Evolutionary conservation across 2,113 vertebrate species (phyloP), one percentile per base, ranked within the genome.

Genomic region (Thalassoma bifasciatum): DNA sequence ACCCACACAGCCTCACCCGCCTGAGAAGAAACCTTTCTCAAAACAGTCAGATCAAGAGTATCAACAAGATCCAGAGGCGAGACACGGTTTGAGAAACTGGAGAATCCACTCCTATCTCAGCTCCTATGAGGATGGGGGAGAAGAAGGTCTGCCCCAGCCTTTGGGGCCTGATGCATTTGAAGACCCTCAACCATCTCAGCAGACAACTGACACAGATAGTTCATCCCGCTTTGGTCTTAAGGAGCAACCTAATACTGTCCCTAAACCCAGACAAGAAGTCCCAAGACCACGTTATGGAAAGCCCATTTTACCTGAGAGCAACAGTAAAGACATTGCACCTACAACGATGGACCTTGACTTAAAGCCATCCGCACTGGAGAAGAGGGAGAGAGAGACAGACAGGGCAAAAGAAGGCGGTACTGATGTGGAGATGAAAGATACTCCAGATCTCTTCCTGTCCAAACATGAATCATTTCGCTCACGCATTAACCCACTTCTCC

Each of bases 31-130:
- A 40, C 66, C 23, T 7, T 91, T 89, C 19, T 30, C 56, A 19
- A 85, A 78, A 50, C 75, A 85, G 30, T 26, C 86, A 21, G 82
- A 89, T 60, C 94, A 92, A 67, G 92, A 94, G 38, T 66, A 90
- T 36, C 93, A 93, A 8, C 9, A 94, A 92, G 82, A 96, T 87
- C 46, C 73, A 16, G 87, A 57, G 70, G 86, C 76, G n/a, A 93
- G 69, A 71, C 87, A 94, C 0, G 97, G 98, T 10, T 77, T 99
- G 53, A 91, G 98, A 5, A 95, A 93, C 73, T 99, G 96, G 97
- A 96, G 98, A 83, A 95, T 99, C 1, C 88, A 95, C 42, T 99
- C 98, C 0, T 99, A 96, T 79, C 93, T 99, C 10, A 98, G 94
- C 1, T 92, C 95, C 0, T 95, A 89, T 82, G 97, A 98, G 38